Evolutionary conservation across 2,888 invertebrate species (phyloP).

Genomic region (Pachliopta kotzebuea): DNA sequence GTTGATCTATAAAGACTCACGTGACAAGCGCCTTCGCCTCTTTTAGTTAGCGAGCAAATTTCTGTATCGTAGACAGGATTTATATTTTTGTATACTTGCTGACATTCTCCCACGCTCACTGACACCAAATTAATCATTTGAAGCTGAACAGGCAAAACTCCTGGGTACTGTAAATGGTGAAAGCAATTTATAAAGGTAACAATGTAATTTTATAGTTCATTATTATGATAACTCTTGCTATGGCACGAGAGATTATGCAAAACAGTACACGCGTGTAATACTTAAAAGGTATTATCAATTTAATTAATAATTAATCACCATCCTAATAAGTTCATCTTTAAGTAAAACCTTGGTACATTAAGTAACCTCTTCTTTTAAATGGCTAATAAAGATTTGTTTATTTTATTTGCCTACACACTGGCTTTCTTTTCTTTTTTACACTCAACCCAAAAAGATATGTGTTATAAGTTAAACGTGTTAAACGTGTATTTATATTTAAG

Average conservation of each 20-base stretch:
- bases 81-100: constrained; percentile 54
- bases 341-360: no score
- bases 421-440: no score
- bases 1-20: constrained; percentile 61
- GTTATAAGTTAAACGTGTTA: no score
- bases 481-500: no score
- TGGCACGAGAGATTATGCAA: no score
- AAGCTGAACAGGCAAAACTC: constrained; percentile 71
- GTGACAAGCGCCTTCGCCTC: constrained; percentile 83
- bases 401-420: no score
- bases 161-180: constrained; percentile 73
- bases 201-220: background rate
- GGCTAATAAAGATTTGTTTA: no score
- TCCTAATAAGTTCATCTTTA: background rate
- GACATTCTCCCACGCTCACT: constrained; percentile 71
- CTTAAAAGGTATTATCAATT: background rate
- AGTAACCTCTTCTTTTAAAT: no score
- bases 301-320: background rate
- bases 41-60: constrained; percentile 80
- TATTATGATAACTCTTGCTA: background rate
- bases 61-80: constrained; percentile 72
- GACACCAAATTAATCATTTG: constrained; percentile 76
- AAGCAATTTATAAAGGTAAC: background rate
- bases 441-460: no score
- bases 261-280: background rate